Evolutionary conservation across 2,113 vertebrate species (phyloP).

Genomic region (Motacilla alba): DNA sequence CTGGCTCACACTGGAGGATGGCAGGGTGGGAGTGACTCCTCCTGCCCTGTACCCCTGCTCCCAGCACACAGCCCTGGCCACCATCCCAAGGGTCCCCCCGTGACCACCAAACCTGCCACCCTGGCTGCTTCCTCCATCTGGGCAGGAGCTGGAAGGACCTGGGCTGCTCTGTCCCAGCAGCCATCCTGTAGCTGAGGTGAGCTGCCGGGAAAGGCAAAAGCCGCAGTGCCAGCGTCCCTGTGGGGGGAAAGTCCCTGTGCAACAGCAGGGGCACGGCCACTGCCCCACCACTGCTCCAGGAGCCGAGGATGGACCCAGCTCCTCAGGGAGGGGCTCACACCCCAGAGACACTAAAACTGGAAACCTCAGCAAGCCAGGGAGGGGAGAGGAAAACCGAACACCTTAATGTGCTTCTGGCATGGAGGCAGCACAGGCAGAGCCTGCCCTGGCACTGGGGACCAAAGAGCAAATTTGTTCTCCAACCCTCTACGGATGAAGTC

Average conservation of each 20-base stretch:
- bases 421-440: not conserved
- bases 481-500: not conserved
- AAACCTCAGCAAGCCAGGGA: not conserved
- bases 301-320: not conserved
- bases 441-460: not conserved
- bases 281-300: not conserved
- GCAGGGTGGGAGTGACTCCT: not conserved
- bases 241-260: not conserved
- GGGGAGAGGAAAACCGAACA: not conserved
- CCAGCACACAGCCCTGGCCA: accelerated
- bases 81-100: accelerated
- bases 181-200: not conserved
- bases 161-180: not conserved
- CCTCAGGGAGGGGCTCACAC: not conserved
- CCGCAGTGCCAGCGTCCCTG: not conserved
- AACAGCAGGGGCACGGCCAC: accelerated
- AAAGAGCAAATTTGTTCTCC: not conserved
- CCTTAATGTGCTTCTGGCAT: accelerated
- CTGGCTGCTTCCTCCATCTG: too few species aligned
- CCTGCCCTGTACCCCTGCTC: not conserved
- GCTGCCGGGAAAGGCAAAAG: not conserved
- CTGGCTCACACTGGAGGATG: accelerated
- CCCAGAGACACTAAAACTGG: not conserved
- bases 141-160: not conserved
- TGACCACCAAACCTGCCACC: not conserved